A percentile compares a stretch with the other conserved stretches of the same genome.
These are phyloP conservation scores for Mycetomoellerius zeteki DNA, from an alignment of 1,140 invertebrate genomes.

Conservation along the genomic window DNA sequence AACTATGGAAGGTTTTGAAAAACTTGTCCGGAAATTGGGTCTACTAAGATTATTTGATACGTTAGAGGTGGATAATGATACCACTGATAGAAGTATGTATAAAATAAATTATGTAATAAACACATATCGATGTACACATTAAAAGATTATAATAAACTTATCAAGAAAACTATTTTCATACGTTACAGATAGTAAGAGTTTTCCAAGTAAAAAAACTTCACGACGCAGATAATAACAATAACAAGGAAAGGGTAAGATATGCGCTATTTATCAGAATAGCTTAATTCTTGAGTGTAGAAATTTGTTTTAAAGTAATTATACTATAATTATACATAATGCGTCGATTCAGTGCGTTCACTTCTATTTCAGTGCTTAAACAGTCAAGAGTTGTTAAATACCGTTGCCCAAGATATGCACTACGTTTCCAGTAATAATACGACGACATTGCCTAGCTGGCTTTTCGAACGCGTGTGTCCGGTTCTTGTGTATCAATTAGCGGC, in stretches of 20 bases:
- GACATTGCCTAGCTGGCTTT: slow-evolving; percentile 81
- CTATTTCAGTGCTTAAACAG: slow-evolving; percentile 84
- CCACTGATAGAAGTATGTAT: slow-evolving; percentile 70
- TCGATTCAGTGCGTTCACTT: neutral
- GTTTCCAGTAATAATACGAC: slow-evolving; percentile 73
- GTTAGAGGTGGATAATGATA: slow-evolving; percentile 62
- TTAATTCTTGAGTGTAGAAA: neutral
- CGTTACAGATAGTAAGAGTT: slow-evolving; percentile 61
- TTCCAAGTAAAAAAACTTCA: slow-evolving; percentile 65
- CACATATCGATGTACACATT: neutral
- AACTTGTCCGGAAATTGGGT: slow-evolving; percentile 89
- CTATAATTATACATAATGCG: neutral
- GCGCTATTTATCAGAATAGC: neutral
- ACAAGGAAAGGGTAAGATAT: slow-evolving; percentile 70
- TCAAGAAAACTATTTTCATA: neutral
- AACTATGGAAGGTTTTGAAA: slow-evolving; percentile 90
- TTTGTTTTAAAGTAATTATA: neutral
- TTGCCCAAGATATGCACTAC: slow-evolving; percentile 78
- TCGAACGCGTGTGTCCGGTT: slow-evolving; percentile 89
- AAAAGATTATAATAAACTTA: neutral
- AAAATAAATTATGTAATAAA: slow-evolving; percentile 70
- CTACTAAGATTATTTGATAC: slow-evolving; percentile 86
- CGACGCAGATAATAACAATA: slow-evolving; percentile 54
- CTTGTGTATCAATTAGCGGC: slow-evolving; percentile 89
- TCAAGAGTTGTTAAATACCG: slow-evolving; percentile 81